Evolutionary conservation across 2,113 vertebrate genomes (phyloP).

Genomic region (Turnix velox): DNA sequence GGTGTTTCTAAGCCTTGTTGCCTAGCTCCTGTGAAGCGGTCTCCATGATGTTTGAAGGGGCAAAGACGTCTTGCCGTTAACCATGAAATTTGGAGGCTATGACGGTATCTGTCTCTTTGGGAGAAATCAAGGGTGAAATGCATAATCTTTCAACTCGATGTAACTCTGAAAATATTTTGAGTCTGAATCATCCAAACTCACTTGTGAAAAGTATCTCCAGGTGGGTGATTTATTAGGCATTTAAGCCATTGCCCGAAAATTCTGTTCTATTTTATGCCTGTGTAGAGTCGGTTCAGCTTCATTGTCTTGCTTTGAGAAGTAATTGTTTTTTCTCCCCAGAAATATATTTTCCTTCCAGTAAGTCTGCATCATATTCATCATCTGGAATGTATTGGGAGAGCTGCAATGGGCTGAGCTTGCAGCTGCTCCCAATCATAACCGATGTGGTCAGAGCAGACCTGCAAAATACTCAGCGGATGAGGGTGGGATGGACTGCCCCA

Average conservation of each 20-base stretch:
- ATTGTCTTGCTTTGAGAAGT: conserved; percentile 41
- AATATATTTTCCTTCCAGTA: conserved; percentile 55
- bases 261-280: conserved; percentile 32
- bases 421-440: conserved; percentile 67
- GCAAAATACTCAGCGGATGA: not conserved
- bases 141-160: conserved; percentile 4
- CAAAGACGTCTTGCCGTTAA: conserved; percentile 4
- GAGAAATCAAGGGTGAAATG: not conserved
- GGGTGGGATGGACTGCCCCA: not conserved
- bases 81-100: not conserved
- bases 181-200: not conserved
- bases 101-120: not conserved
- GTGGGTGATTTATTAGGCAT: conserved; percentile 40
- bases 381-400: conserved; percentile 56
- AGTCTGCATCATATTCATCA: conserved; percentile 60
- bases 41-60: not conserved
- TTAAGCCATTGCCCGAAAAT: not conserved
- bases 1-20: conserved; percentile 8
- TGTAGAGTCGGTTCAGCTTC: not conserved
- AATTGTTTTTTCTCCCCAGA: conserved; percentile 51
- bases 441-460: conserved; percentile 11
- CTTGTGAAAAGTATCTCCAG: conserved; percentile 20
- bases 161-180: conserved; percentile 5
- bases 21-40: not conserved
- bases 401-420: conserved; percentile 34